These are phyloP conservation scores for Lepidonotus clava DNA, from an alignment of 2,888 invertebrate species.

Conservation along the genomic window DNA sequence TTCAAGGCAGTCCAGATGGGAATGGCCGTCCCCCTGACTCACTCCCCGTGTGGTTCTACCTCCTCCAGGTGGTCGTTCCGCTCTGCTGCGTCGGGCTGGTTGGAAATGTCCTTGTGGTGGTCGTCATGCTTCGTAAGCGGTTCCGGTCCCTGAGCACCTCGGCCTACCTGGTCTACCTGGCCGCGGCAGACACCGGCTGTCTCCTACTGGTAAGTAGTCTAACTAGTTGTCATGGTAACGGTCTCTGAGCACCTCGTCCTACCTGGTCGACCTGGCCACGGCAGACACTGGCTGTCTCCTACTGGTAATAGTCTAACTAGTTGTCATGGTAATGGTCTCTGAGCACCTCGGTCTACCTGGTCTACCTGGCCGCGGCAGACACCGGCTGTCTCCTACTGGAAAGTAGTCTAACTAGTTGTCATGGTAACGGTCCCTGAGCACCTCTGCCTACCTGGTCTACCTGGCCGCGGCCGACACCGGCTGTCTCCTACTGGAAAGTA, in stretches of 20 bases:
- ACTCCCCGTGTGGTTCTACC: background rate
- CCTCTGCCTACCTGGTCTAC: constrained; percentile 1
- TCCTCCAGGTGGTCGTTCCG: background rate
- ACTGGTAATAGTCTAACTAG: no score
- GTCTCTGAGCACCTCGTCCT: background rate
- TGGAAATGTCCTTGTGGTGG: background rate
- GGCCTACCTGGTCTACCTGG: constrained; percentile 7
- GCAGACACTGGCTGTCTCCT: background rate
- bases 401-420: no score
- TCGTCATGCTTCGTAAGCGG: background rate
- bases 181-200: background rate
- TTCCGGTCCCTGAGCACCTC: background rate
- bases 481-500: background rate
- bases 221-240: no score
- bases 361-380: background rate
- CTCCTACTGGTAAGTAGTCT: no score
- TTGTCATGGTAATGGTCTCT: no score
- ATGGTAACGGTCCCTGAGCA: no score
- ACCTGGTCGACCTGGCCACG: background rate
- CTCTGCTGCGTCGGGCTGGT: background rate
- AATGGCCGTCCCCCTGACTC: no score
- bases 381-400: background rate
- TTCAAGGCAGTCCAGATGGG: no score
- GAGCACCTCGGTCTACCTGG: constrained; percentile 5
- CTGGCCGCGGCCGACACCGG: background rate